Evolutionary conservation across 2,113 vertebrate genomes (phyloP).

Genomic region (Pan paniscus): DNA sequence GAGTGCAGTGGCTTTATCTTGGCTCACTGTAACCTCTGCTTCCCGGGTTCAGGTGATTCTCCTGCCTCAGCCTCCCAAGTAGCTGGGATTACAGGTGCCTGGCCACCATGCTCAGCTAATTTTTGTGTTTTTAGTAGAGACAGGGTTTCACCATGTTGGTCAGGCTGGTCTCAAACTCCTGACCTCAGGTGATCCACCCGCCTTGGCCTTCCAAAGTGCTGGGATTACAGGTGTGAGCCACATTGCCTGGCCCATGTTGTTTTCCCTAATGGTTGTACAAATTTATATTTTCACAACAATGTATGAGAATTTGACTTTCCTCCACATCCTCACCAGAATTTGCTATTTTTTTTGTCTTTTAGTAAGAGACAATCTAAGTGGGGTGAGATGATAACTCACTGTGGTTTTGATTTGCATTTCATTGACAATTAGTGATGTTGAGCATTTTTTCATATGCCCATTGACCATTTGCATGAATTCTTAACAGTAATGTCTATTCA

Average conservation of each 20-base stretch:
- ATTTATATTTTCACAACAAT: not conserved
- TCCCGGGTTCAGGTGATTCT: too few relatives aligned
- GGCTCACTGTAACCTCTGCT: too few relatives aligned
- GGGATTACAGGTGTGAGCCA: too few relatives aligned
- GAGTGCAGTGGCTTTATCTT: too few relatives aligned
- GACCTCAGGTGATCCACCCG: too few relatives aligned
- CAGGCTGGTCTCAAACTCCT: too few relatives aligned
- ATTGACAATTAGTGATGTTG: not conserved
- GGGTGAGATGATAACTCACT: not conserved
- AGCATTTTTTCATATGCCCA: not conserved
- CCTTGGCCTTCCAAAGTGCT: too few relatives aligned
- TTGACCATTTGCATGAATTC: not conserved
- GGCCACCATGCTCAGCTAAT: too few relatives aligned
- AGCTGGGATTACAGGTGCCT: too few relatives aligned
- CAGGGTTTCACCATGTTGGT: too few relatives aligned
- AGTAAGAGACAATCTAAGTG: not conserved
- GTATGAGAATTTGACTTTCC: not conserved
- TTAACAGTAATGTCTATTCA: not conserved
- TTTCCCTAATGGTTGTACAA: not conserved
- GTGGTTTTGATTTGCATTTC: not conserved
- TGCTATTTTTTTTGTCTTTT: not conserved
- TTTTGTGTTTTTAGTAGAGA: too few relatives aligned
- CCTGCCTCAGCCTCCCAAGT: too few relatives aligned
- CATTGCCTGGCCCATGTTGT: not conserved
- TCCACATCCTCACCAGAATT: not conserved